These are phyloP conservation scores for Unio pictorum DNA, from an alignment of 2,888 invertebrate species.

Conservation along the genomic window DNA sequence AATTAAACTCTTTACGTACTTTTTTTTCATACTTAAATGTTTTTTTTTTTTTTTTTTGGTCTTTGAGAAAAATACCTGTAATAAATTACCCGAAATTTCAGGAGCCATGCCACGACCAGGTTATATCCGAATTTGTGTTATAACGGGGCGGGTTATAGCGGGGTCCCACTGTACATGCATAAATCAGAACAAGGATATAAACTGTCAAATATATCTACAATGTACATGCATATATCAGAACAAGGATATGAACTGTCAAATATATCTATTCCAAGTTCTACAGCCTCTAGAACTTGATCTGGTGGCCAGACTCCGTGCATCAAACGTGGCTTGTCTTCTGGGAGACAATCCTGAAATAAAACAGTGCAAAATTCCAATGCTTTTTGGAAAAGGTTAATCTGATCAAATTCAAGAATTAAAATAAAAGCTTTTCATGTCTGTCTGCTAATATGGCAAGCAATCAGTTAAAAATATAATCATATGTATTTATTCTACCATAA, in stretches of 20 bases:
- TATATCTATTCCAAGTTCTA: conserved; percentile 86
- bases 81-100: too few relatives aligned
- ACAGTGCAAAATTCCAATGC: not conserved
- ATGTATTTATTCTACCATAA: too few relatives aligned
- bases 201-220: conserved; percentile 88
- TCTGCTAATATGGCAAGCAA: too few relatives aligned
- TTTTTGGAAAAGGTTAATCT: not conserved
- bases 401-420: not conserved
- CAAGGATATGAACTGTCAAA: conserved; percentile 89
- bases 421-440: not conserved
- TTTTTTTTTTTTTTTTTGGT: too few relatives aligned
- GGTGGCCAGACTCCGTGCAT: conserved; percentile 88
- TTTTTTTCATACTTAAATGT: too few relatives aligned
- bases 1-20: too few relatives aligned
- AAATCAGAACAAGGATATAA: conserved; percentile 77
- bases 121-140: too few relatives aligned
- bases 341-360: conserved; percentile 76
- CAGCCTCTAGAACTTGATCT: conserved; percentile 79
- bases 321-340: conserved; percentile 80
- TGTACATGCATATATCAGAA: not conserved
- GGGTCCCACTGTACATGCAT: too few relatives aligned
- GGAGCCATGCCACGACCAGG: too few relatives aligned
- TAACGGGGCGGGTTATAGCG: too few relatives aligned
- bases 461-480: too few relatives aligned
- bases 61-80: too few relatives aligned